Evolutionary conservation across 2,888 invertebrate genomes (phyloP), one percentile per base, ranked within the genome.

Genomic region (Euphydryas editha): DNA sequence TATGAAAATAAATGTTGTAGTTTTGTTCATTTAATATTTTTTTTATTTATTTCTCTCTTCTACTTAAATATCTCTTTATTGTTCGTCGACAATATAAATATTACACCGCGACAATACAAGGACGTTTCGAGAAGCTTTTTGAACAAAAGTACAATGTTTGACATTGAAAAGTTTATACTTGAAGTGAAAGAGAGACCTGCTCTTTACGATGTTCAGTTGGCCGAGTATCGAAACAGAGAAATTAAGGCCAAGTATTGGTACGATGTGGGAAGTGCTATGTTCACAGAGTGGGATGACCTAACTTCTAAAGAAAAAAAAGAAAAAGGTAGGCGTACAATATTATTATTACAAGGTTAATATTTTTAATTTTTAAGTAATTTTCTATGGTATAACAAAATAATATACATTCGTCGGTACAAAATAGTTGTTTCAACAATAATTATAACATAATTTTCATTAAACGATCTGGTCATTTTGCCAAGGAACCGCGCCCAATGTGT

Each of bases 81-180:
- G n/a, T n/a, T n/a, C n/a, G n/a, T n/a, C n/a, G n/a, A n/a, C n/a
- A n/a, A n/a, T n/a, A n/a, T n/a, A n/a, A n/a, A n/a, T n/a, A n/a
- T n/a, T n/a, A n/a, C n/a, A n/a, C n/a, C n/a, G n/a, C n/a, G n/a
- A n/a, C n/a, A n/a, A 36, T 36, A 36, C 36, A 51, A 51, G 51
- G 51, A 51, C 51, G 51, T 51, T 24, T 51, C 55, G 55, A 55
- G 36, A 58, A 58, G 57, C 44, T 58, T 58, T 58, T 58, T 58
- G 21, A 58, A 42, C 57, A 58, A 58, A 39, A 58, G 67, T 68
- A 71, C 71, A 72, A 68, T 72, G 69, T 69, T 69, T 68, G 65
- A 72, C 66, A 72, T 68, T 69, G 69, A 69, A 68, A 69, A 69
- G 65, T 72, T 69, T 72, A 72, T 70, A 24, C 68, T 70, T 72